A percentile compares a stretch with the other conserved stretches of the same genome.
Evolutionary conservation across 2,797 vertebrate genomes (phyloP).

Genomic region (Arnoldichthys spilopterus): DNA sequence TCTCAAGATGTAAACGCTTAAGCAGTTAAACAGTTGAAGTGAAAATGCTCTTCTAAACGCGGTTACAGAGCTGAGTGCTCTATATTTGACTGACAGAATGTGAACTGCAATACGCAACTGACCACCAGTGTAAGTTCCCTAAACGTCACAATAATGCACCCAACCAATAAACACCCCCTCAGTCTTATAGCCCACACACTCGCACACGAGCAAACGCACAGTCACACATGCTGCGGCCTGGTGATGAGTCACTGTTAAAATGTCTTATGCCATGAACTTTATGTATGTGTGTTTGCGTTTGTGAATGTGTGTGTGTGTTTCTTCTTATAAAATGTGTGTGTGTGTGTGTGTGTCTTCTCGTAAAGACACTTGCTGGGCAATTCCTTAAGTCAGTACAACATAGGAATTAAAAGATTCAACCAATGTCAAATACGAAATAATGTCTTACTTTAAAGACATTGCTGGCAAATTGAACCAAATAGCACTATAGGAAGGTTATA

Average conservation of each 20-base stretch:
- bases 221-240: not conserved
- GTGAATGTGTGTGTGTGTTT: constrained; percentile 19
- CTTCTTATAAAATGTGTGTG: not conserved
- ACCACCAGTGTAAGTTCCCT: constrained; percentile 48
- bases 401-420: constrained; percentile 10
- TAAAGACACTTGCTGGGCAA: constrained; percentile 25
- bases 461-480: not conserved
- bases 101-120: not conserved
- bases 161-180: not conserved
- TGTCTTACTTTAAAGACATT: not conserved
- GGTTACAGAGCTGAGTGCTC: not conserved
- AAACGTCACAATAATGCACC: constrained; percentile 40
- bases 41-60: not conserved
- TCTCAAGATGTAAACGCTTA: not conserved
- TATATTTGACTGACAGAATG: not conserved
- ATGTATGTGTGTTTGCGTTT: not conserved
- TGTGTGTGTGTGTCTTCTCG: constrained; percentile 22
- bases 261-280: not conserved
- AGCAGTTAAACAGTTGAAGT: not conserved
- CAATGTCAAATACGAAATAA: not conserved
- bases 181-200: not conserved
- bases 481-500: not conserved
- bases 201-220: not conserved
- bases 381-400: constrained; percentile 18
- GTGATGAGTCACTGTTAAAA: constrained; percentile 34